Conservation (phyloP, 2,888 invertebrate genomes). For the Pseudolycoriella hygida region DNA sequence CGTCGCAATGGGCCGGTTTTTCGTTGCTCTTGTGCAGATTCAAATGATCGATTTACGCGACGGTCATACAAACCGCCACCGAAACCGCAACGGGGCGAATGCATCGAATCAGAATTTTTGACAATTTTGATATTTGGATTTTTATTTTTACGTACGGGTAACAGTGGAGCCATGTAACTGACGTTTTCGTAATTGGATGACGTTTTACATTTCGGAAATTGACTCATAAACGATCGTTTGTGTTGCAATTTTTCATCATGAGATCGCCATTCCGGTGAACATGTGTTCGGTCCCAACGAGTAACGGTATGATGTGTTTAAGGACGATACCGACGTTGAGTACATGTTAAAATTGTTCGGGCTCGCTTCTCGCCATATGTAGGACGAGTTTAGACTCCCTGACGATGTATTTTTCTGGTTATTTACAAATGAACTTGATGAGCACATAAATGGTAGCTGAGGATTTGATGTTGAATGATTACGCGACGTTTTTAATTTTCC, state of each 20-base stretch:
- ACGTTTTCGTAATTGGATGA: constrained; percentile 27
- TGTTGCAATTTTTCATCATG: constrained; percentile 11
- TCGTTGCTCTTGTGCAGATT: constrained; percentile 16
- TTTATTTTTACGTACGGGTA: constrained; percentile 24
- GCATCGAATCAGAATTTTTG: constrained; percentile 5
- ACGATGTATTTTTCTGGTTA: constrained; percentile 20
- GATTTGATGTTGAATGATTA: constrained; percentile 30
- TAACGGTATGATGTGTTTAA: constrained; percentile 21
- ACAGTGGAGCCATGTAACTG: constrained; percentile 23
- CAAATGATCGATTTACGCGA: constrained; percentile 27
- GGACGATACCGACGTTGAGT: constrained; percentile 27
- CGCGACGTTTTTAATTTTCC: constrained; percentile 30
- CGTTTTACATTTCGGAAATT: constrained; percentile 5
- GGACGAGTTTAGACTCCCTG: constrained; percentile 28
- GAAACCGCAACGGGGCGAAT: neutral
- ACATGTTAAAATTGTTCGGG: constrained; percentile 29
- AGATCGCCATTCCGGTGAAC: constrained; percentile 12
- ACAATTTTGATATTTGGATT: constrained; percentile 15
- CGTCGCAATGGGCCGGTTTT: constrained; percentile 22
- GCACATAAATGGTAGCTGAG: constrained; percentile 27
- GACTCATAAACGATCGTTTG: constrained; percentile 3
- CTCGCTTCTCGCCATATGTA: constrained; percentile 30
- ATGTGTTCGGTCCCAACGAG: constrained; percentile 15
- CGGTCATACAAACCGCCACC: constrained; percentile 25
- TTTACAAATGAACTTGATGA: constrained; percentile 12